Evolutionary conservation across 2,113 vertebrate species (phyloP), one percentile per base, ranked within the genome.

Genomic region (Etheostoma spectabile): DNA sequence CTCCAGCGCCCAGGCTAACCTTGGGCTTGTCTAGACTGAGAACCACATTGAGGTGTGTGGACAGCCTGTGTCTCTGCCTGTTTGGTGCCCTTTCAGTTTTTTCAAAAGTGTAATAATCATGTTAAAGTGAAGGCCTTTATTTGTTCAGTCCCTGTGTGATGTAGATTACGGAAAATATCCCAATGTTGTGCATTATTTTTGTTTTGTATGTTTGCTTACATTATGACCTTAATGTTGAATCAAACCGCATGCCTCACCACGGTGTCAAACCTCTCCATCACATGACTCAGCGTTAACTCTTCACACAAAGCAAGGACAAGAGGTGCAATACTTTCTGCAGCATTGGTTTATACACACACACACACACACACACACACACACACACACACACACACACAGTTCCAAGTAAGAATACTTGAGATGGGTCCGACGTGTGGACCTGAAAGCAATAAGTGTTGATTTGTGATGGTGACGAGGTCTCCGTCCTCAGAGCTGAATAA

Each of bases 381-480:
- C 19, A 56, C 55, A 56, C 2, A 71, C 16, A 11, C 67, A 82
- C 1, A 71, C 45, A 18, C 24, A 48, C 21, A 61, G 55, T 69
- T 72, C 78, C 18, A 73, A 61, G 67, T 53, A 70, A 42, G 30
- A 68, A 80, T 68, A 71, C 77, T 78, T 91, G 75, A 84, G 79
- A 61, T 57, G 62, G 15, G 75, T 83, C 57, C 2, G 48, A 65
- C n/a, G 0, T 3, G 2, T 6, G 18, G 59, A 66, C 63, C 76
- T n/a, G 89, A 90, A 89, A 92, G 91, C 90, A 94, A 90, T 93
- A 93, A 89, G 86, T 90, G 89, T 91, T 88, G 75, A 88, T 86
- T 75, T 88, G 88, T 90, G 89, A 88, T 61, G 6, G 80, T 30
- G 45, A 59, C 27, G 53, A 77, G 85, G 81, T 84, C 69, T 87